Evolutionary conservation across 2,888 invertebrate genomes (phyloP).

Genomic region (Ceratothoa steindachneri): DNA sequence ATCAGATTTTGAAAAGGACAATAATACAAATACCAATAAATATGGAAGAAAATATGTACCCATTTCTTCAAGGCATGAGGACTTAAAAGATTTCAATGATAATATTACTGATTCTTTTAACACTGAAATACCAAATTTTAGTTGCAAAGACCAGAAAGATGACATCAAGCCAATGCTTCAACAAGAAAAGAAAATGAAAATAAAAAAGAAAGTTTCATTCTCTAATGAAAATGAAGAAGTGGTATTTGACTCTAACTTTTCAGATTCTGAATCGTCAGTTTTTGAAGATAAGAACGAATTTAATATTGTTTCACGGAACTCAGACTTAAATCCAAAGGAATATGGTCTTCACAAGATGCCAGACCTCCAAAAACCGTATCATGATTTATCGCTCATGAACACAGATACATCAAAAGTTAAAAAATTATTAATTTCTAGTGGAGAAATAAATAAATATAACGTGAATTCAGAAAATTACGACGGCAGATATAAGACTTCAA

Average conservation of each 20-base stretch:
- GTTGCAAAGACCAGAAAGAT: not conserved
- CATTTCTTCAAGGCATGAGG: no score
- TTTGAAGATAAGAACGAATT: not conserved
- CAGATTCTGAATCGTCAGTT: conserved; percentile 2
- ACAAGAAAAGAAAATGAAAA: not conserved
- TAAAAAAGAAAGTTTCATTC: conserved; percentile 1
- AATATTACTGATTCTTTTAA: no score
- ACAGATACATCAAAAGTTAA: no score
- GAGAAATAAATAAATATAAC: not conserved
- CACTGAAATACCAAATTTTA: no score
- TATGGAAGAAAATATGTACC: not conserved
- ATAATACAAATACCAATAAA: not conserved
- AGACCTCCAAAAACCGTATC: no score
- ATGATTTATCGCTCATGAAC: no score
- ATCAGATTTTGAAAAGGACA: not conserved
- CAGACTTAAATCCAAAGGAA: no score
- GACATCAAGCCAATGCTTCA: not conserved
- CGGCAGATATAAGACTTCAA: not conserved
- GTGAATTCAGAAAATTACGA: not conserved
- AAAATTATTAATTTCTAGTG: not conserved
- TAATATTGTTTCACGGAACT: no score
- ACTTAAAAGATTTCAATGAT: no score
- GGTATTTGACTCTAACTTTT: not conserved
- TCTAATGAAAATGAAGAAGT: conserved; percentile 1
- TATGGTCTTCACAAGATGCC: no score